Evolutionary conservation across 2,797 vertebrate species (phyloP).

Genomic region (Eleutherodactylus coqui): DNA sequence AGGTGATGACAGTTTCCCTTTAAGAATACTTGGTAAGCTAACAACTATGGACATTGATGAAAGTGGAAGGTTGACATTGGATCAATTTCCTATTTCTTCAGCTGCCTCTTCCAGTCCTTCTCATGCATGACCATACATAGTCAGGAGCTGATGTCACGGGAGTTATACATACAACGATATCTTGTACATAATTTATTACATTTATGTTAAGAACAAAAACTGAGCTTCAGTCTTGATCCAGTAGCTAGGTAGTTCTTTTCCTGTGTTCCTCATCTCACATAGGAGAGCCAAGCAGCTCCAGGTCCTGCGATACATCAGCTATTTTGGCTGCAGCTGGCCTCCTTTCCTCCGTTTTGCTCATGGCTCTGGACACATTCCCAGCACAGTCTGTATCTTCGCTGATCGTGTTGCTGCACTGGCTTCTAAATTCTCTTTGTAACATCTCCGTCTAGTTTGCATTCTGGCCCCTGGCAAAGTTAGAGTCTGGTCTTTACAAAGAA

Average conservation of each 20-base stretch:
- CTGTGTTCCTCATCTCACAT: neutral
- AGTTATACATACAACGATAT: neutral
- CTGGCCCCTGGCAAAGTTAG: neutral
- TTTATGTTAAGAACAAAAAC: neutral
- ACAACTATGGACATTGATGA: neutral
- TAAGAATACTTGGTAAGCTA: neutral
- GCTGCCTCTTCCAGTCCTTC: neutral
- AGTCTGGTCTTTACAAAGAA: neutral
- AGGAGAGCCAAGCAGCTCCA: conserved; percentile 6
- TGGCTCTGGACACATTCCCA: conserved; percentile 28
- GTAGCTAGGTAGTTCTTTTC: neutral
- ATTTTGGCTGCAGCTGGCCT: conserved; percentile 20
- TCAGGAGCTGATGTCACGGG: neutral
- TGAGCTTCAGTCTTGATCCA: neutral
- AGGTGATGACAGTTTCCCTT: neutral
- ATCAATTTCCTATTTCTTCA: neutral
- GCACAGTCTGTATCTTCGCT: conserved; percentile 13
- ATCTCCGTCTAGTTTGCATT: neutral
- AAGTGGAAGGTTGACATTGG: neutral
- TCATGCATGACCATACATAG: neutral
- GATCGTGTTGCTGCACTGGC: neutral
- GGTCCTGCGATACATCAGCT: conserved; percentile 26
- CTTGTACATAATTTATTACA: neutral
- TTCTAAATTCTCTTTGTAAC: conserved; percentile 6
- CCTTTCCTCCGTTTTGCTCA: conserved; percentile 6